Evolutionary conservation across 2,113 vertebrate species (phyloP), one percentile per base, ranked within the genome.

Genomic region (Poecilia latipinna): DNA sequence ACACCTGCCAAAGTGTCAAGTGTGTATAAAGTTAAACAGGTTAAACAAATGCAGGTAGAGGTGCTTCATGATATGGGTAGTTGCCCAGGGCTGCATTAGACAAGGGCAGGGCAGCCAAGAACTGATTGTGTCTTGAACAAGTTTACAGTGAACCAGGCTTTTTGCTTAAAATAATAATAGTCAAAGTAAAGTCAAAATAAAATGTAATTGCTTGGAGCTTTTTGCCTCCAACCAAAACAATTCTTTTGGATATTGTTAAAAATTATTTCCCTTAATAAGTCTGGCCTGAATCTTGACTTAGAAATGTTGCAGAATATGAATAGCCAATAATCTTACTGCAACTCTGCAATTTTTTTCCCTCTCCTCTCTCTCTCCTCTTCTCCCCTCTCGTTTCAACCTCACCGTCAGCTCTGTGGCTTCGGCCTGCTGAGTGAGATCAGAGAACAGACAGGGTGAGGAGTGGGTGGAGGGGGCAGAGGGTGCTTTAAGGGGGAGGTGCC

Each of bases 401-500:
- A 72, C 79, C 70, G 68, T 82, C 82, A 81, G 70, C 84, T 72
- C 67, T 75, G 80, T 73, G 69, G 81, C 75, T 78, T 28, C n/a
- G 48, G 78, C 86, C 86, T 86, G 87, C 87, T 85, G 90, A 80
- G 87, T 63, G 82, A 88, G 83, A 89, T 90, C 86, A 87, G 78
- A 88, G 85, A 72, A 69, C 69, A 44, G 74, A 35, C 4, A 60
- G 72, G 64, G 74, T 57, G 51, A 19, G 22, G 42, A 75, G 44
- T 63, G 33, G 33, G 32, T 35, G 37, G 26, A 24, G 2, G 33
- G 65, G 8, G 2, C 13, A 44, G 61, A 81, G 54, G 39, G 32
- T 65, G 62, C 72, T 87, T 86, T 70, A 84, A 83, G 68, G 65
- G 84, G 89, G 90, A 79, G 82, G 90, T 80, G 86, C 82, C 74